Conservation (phyloP, 2,113 vertebrate genomes). For the Calidris pygmaea region DNA sequence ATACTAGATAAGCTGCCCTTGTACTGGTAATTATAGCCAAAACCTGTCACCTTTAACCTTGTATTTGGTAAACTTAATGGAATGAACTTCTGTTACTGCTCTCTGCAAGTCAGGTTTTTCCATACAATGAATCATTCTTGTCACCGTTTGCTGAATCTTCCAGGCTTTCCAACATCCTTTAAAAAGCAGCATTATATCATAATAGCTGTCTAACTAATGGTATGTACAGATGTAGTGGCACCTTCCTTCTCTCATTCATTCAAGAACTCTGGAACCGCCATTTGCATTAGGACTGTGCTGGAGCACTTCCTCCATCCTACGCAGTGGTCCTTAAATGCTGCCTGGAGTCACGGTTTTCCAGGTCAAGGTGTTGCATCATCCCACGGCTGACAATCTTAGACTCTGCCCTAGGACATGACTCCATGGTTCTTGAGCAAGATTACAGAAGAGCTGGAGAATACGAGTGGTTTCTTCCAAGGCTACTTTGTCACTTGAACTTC, state of each 20-base stretch:
- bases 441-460: not conserved
- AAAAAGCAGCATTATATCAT: not conserved
- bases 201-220: not conserved
- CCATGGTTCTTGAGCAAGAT: not conserved
- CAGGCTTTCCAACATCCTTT: not conserved
- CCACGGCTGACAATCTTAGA: not conserved
- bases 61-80: not conserved
- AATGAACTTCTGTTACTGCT: not conserved
- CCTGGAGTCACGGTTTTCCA: not conserved
- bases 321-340: not conserved
- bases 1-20: not conserved
- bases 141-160: not conserved
- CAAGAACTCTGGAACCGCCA: not conserved
- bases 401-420: not conserved
- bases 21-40: not conserved
- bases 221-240: not conserved
- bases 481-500: not conserved
- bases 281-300: not conserved
- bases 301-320: not conserved
- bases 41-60: not conserved
- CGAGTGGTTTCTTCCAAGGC: not conserved
- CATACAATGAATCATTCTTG: not conserved
- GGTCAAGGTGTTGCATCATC: not conserved
- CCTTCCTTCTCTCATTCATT: not conserved
- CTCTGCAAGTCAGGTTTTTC: not conserved